Conservation (phyloP, 2,113 vertebrate genomes). For the Craseonycteris thonglongyai region DNA sequence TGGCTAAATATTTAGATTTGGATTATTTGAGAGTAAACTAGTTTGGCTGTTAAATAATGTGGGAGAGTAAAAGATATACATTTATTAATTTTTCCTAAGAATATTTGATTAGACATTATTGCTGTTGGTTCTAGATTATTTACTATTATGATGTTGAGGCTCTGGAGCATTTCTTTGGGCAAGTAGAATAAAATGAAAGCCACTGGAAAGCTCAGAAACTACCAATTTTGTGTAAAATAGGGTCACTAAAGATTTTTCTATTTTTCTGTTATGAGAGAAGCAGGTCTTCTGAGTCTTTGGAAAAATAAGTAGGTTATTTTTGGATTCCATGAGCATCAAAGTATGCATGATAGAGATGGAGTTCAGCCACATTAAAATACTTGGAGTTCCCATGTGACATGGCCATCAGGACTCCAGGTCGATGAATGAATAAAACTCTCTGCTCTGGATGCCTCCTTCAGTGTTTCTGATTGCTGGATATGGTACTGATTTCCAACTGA, state of each 20-base stretch:
- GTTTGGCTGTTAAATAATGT: neutral
- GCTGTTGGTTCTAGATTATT: neutral
- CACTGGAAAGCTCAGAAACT: neutral
- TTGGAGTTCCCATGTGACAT: neutral
- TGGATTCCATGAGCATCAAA: neutral
- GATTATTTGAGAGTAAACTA: constrained; percentile 2
- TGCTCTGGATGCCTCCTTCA: neutral
- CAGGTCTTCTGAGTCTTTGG: neutral
- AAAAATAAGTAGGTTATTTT: neutral
- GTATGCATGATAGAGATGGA: neutral
- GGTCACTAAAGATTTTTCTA: neutral
- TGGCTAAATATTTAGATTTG: constrained; percentile 12
- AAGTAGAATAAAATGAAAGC: neutral
- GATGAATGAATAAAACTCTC: neutral
- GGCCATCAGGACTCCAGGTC: neutral
- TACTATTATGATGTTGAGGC: neutral
- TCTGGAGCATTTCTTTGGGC: neutral
- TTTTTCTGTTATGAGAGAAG: neutral
- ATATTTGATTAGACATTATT: neutral
- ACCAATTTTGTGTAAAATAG: neutral
- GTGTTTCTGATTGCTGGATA: neutral
- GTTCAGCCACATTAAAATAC: neutral
- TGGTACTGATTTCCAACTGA: neutral
- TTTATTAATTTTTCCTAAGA: neutral
- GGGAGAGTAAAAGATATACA: neutral